These are phyloP conservation scores for Halcyon senegalensis DNA, from an alignment of 2,113 vertebrate species.

Conservation along the genomic window DNA sequence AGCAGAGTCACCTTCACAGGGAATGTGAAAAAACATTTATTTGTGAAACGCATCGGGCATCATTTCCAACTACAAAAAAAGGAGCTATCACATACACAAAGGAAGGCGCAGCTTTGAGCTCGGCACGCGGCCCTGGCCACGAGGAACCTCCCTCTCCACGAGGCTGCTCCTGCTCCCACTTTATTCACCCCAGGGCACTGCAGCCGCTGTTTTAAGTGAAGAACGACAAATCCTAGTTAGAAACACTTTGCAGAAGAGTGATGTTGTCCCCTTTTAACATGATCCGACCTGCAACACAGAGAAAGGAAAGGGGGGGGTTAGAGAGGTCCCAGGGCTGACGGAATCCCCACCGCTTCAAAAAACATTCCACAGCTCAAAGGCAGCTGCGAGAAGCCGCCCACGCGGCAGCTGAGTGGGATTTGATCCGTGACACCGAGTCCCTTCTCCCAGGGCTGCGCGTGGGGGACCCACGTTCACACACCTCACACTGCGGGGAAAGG, in stretches of 20 bases:
- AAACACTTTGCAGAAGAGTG: slow-evolving; percentile 94
- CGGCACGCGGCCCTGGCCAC: accelerated
- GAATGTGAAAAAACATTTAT: slow-evolving; percentile 12
- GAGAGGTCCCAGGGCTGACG: background rate
- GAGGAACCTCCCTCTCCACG: accelerated
- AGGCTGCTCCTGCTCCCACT: background rate
- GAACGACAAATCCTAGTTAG: slow-evolving; percentile 75
- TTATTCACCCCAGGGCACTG: accelerated
- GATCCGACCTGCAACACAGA: slow-evolving; percentile 86
- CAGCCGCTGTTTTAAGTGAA: accelerated
- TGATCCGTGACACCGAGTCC: background rate
- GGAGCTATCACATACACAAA: too few relatives aligned
- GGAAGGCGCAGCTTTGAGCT: accelerated
- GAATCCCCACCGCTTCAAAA: accelerated
- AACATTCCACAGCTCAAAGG: background rate
- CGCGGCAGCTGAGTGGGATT: accelerated
- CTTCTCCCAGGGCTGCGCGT: too few relatives aligned
- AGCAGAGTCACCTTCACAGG: accelerated
- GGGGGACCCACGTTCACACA: too few relatives aligned
- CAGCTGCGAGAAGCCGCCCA: accelerated
- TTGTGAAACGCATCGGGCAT: background rate
- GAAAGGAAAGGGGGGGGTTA: background rate
- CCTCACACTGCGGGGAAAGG: background rate
- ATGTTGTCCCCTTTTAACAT: slow-evolving; percentile 99
- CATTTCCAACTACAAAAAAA: background rate